Conservation (phyloP, 1,140 invertebrate species). For the Philaenus spumarius region DNA sequence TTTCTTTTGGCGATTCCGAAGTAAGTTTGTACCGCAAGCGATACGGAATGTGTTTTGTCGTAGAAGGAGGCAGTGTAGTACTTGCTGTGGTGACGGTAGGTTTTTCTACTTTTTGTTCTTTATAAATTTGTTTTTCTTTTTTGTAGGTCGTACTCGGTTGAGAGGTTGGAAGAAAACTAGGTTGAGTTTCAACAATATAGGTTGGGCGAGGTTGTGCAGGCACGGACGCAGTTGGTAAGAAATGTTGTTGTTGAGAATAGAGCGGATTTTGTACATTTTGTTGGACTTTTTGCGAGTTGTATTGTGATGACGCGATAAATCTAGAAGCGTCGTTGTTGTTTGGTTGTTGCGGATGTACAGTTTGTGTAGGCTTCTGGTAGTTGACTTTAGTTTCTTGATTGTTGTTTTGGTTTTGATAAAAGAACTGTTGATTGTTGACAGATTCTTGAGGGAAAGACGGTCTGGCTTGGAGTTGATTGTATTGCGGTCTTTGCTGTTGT, state of each 20-base stretch:
- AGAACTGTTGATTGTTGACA: no score
- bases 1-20: constrained; percentile 14
- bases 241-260: neutral
- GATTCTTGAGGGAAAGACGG: no score
- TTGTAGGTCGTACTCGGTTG: constrained; percentile 17
- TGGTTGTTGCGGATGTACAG: no score
- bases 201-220: constrained; percentile 3
- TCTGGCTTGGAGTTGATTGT: no score
- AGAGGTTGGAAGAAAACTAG: constrained; percentile 2
- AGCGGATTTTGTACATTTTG: neutral
- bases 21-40: constrained; percentile 13
- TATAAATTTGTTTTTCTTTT: neutral
- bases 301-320: no score
- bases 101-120: neutral
- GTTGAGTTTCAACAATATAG: neutral
- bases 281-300: neutral
- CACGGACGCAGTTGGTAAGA: neutral
- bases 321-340: no score
- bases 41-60: constrained; percentile 20
- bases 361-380: no score
- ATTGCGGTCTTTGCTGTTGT: no score
- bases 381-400: no score
- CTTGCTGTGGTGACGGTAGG: constrained; percentile 28
- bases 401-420: no score
- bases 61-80: constrained; percentile 36